Evolutionary conservation across 2,113 vertebrate genomes (phyloP).

Genomic region (Egretta garzetta): DNA sequence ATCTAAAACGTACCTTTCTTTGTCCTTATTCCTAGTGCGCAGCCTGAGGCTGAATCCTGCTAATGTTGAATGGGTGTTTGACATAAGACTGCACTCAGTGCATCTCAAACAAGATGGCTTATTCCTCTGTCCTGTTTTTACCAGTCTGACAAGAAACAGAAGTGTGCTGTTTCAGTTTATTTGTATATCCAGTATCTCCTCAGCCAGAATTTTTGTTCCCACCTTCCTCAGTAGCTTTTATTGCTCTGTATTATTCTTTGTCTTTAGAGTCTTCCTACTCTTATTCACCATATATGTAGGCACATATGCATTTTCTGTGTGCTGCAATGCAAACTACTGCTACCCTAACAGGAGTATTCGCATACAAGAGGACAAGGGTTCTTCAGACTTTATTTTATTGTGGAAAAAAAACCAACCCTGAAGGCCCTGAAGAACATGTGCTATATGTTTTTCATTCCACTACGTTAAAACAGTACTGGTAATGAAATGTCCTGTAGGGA

Average conservation of each 20-base stretch:
- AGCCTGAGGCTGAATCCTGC: neutral
- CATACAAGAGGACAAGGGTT: neutral
- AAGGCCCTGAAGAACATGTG: neutral
- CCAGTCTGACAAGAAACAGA: neutral
- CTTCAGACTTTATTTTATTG: neutral
- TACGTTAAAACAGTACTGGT: neutral
- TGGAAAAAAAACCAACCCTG: neutral
- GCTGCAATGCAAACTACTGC: neutral
- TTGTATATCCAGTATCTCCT: neutral
- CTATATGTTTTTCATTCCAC: neutral
- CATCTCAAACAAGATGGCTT: neutral
- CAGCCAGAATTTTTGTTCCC: neutral
- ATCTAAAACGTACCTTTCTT: fast-evolving
- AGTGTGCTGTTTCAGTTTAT: neutral
- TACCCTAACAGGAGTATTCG: neutral
- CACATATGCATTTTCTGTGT: neutral
- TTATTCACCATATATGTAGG: neutral
- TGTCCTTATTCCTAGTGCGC: neutral
- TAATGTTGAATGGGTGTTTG: neutral
- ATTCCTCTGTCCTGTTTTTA: neutral
- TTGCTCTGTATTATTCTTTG: neutral
- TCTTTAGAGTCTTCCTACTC: neutral
- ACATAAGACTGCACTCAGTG: neutral
- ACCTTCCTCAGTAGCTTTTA: neutral
- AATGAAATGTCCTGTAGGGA: neutral